Evolutionary conservation across 1,140 invertebrate species (phyloP), one percentile per base, ranked within the genome.

Genomic region (Atopsyche davidsoni): DNA sequence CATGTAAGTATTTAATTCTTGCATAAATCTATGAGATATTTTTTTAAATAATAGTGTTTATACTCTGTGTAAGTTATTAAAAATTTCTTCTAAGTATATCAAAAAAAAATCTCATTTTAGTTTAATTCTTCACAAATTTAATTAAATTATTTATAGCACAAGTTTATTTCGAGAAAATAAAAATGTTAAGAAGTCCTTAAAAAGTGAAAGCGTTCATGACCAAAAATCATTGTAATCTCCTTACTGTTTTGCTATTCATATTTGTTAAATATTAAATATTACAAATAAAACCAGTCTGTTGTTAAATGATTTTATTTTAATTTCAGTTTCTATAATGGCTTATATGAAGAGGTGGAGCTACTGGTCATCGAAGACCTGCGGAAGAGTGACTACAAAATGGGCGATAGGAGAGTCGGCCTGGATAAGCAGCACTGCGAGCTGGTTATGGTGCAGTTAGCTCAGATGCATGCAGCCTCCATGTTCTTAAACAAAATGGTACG

Each of bases 291-390:
- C 11, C n/a, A 44, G n/a, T 14, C 14, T n/a, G n/a, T n/a, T n/a
- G 7, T 28, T 19, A 14, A 22, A 41, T 41, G 18, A n/a, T 18
- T 21, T 41, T 41, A 1, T 25, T 19, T 25, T 35, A 4, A 18
- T 46, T 46, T 14, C n/a, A 52, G 50, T 11, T 51, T 51, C 1
- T 21, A 51, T 9, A 24, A 48, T 42, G 19, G 17, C 14, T 46
- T 42, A 17, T 25, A 0, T 4, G 55, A 65, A 34, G 60, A 70
- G 13, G 66, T 73, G 11, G 44, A 64, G 14, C 51, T 76, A 7
- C 55, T 79, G n/a, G 64, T 77, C 2, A 57, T 79, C 3, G 75
- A 79, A 47, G 78, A 81, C 61, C 59, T 81, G 3, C 56, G 64
- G 22, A 55, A 49, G 23, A 61, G 68, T 13, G 79, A 78, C n/a